Evolutionary conservation across 2,113 vertebrate genomes (phyloP).

Genomic region (Carlito syrichta): DNA sequence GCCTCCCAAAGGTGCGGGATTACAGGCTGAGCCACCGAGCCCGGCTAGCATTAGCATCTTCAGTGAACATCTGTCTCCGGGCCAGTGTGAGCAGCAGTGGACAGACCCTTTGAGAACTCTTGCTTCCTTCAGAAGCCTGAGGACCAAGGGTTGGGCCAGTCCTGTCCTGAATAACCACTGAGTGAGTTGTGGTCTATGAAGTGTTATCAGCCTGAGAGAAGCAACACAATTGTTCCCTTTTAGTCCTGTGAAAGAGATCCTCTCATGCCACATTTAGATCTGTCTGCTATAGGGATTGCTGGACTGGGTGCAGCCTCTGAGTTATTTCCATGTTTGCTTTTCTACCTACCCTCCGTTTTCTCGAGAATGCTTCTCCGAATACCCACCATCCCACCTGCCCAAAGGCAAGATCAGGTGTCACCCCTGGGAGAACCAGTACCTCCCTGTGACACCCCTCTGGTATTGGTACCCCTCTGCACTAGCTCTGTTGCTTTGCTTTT

Average conservation of each 20-base stretch:
- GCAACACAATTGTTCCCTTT: not conserved
- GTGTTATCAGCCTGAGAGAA: not conserved
- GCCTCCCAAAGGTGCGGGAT: no score
- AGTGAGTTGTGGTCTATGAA: not conserved
- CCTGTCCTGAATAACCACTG: not conserved
- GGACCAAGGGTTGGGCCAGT: not conserved
- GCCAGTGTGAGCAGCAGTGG: not conserved
- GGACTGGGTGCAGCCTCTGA: not conserved
- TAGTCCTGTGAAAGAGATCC: not conserved
- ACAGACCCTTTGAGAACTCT: not conserved
- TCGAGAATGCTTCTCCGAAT: not conserved
- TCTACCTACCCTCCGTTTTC: not conserved
- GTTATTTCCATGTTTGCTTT: not conserved
- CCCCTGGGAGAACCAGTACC: not conserved
- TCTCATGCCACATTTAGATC: fast-evolving
- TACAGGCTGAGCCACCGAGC: no score
- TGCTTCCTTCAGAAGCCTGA: not conserved
- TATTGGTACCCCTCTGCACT: fast-evolving
- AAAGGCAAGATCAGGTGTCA: not conserved
- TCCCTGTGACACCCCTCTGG: fast-evolving
- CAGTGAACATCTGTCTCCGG: not conserved
- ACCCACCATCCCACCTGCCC: not conserved
- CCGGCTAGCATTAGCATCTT: not conserved
- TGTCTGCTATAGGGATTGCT: not conserved
- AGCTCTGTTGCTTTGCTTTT: not conserved